Percentiles rank a stretch among this genome's conserved stretches.
These are phyloP conservation scores for Lytechinus pictus DNA, from an alignment of 35 echinoderm and acorn worm genomes.

Conservation along the genomic window DNA sequence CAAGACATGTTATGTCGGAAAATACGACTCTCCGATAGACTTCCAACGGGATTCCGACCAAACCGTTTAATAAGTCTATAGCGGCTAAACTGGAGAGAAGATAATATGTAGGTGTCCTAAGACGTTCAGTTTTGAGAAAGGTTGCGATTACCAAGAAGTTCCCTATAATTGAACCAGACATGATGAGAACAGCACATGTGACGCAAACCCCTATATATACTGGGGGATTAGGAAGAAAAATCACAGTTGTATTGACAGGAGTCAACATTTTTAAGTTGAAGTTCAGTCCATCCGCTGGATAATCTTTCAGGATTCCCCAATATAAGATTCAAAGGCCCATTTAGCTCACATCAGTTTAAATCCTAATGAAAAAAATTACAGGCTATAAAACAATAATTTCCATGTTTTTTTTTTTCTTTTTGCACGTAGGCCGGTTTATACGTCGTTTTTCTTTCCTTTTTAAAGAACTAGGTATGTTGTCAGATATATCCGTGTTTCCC, in stretches of 20 bases:
- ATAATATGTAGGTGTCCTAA: background rate
- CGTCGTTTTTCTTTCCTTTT: too few species aligned
- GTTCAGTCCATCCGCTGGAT: too few species aligned
- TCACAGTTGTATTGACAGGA: background rate
- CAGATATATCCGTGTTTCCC: too few species aligned
- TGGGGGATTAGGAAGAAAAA: background rate
- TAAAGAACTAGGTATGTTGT: too few species aligned
- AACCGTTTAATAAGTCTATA: background rate
- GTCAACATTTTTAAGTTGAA: background rate
- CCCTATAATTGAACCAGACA: background rate
- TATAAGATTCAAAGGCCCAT: too few species aligned
- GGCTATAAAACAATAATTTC: too few species aligned
- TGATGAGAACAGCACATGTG: background rate
- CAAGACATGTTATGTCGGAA: background rate
- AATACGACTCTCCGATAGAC: background rate
- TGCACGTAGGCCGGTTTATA: too few species aligned
- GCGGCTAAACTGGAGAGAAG: background rate
- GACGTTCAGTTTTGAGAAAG: background rate
- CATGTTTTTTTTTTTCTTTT: too few species aligned
- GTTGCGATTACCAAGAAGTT: background rate
- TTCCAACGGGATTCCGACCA: background rate
- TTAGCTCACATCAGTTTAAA: too few species aligned
- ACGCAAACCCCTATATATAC: background rate
- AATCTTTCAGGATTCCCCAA: too few species aligned
- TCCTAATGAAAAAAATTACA: too few species aligned